Evolutionary conservation across 2,113 vertebrate species (phyloP), one percentile per base, ranked within the genome.

Genomic region (Pelusios castaneus): DNA sequence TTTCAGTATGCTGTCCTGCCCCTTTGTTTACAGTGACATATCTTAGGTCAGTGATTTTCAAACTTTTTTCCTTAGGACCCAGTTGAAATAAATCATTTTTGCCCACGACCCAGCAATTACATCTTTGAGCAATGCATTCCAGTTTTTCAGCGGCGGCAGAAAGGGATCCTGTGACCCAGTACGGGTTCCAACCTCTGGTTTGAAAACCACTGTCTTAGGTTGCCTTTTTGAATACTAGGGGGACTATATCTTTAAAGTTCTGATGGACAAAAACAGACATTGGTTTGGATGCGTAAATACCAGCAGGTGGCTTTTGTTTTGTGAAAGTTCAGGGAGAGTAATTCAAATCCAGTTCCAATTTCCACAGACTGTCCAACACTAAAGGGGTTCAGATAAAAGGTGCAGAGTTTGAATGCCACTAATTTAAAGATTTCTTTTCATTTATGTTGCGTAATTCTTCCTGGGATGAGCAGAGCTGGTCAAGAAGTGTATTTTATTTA

Each of bases 241-340:
- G 67, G 5, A 41, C 21, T 80, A 80, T 94, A 67, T 93, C 92
- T 95, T 77, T 34, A 67, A 73, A 38, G 38, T 41, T 3, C n/a
- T 1, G 76, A 29, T 38, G 7, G 63, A 10, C 6, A 2, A 55
- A 86, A 89, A 84, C 45, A 82, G 21, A 41, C 45, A 25, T 4
- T 58, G 55, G 16, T 54, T 93, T 82, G 17, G 54, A 91, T 94
- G 95, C 84, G 43, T 84, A 84, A 25, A 22, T 93, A 84, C 54
- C 94, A 77, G 87, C 91, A 76, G 51, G 4, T 84, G 52, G 54
- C 87, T 85, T 95, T 95, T 5, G 5, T 87, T 82, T 67, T 56
- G 19, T 52, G 94, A 94, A 45, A 2, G n/a, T 5, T 79, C 10
- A 70, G n/a, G 14, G 10, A 34, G 58, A 63, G 58, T 34, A 13